These are phyloP conservation scores for Pungitius pungitius DNA, from an alignment of 2,113 vertebrate species.

Conservation along the genomic window DNA sequence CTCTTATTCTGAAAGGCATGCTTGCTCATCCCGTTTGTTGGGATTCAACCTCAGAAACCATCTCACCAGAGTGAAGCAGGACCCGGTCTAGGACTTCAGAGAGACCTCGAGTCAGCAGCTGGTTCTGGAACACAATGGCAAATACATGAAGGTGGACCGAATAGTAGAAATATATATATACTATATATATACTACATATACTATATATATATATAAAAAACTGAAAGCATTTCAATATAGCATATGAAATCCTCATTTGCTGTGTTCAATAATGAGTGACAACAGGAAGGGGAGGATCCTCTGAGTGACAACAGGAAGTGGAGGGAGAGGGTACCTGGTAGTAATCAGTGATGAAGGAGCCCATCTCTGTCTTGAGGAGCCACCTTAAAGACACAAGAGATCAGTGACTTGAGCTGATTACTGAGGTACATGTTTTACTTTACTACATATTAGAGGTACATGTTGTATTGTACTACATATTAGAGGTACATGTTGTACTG, in stretches of 20 bases:
- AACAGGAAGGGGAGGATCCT: too few relatives aligned
- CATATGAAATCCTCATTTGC: too few relatives aligned
- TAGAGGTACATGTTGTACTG: not conserved
- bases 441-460: too few relatives aligned
- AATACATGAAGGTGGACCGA: not conserved
- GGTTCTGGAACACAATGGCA: constrained; percentile 82
- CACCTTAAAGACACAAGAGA: constrained; percentile 80
- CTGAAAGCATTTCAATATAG: too few relatives aligned
- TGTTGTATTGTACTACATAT: too few relatives aligned
- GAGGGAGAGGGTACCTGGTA: constrained; percentile 85
- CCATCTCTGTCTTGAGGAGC: constrained; percentile 93
- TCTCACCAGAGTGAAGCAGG: constrained; percentile 86
- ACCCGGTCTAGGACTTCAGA: constrained; percentile 89
- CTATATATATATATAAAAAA: too few relatives aligned
- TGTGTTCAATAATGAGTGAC: too few relatives aligned
- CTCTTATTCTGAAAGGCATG: not conserved
- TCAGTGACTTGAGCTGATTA: not conserved
- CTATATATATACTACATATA: too few relatives aligned
- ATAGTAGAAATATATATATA: too few relatives aligned
- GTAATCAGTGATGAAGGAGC: constrained; percentile 95
- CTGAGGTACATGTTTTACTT: too few relatives aligned
- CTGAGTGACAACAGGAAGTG: not conserved
- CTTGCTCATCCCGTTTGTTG: not conserved
- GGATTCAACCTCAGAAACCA: not conserved
- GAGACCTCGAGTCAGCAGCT: constrained; percentile 91